Evolutionary conservation across 2,797 vertebrate genomes (phyloP).

Genomic region (Hydrocynus forskahlii): DNA sequence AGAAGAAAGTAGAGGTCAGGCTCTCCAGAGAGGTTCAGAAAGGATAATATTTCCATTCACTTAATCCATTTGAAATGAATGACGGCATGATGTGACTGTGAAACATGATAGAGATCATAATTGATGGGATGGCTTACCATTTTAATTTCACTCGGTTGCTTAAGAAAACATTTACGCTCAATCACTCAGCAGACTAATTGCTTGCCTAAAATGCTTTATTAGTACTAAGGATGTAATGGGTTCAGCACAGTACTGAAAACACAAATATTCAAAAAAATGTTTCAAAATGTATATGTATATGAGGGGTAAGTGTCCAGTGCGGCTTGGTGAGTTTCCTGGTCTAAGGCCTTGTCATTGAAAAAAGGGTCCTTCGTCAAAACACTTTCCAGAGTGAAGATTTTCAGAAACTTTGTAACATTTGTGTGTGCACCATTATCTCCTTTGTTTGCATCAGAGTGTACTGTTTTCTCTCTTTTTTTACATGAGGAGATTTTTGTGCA

Average conservation of each 20-base stretch:
- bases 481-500: too few relatives aligned
- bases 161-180: background rate
- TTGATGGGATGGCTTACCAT: background rate
- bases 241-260: background rate
- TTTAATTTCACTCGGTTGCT: background rate
- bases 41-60: constrained; percentile 14
- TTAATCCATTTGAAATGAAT: constrained; percentile 8
- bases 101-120: constrained; percentile 4
- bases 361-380: too few relatives aligned
- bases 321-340: too few relatives aligned
- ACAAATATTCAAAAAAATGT: too few relatives aligned
- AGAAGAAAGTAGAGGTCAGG: constrained; percentile 29
- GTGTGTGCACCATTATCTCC: too few relatives aligned
- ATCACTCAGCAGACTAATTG: background rate
- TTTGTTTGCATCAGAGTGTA: too few relatives aligned
- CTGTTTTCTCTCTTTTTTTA: too few relatives aligned
- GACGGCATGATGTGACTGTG: background rate
- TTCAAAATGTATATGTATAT: too few relatives aligned
- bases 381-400: too few relatives aligned
- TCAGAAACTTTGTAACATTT: too few relatives aligned
- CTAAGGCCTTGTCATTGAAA: too few relatives aligned
- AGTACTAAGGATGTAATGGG: background rate
- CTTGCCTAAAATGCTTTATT: background rate
- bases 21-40: constrained; percentile 1
- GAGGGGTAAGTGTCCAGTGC: too few relatives aligned